Evolutionary conservation across 2,888 invertebrate species (phyloP), one percentile per base, ranked within the genome.

Genomic region (Pristionchus maxplancki): DNA sequence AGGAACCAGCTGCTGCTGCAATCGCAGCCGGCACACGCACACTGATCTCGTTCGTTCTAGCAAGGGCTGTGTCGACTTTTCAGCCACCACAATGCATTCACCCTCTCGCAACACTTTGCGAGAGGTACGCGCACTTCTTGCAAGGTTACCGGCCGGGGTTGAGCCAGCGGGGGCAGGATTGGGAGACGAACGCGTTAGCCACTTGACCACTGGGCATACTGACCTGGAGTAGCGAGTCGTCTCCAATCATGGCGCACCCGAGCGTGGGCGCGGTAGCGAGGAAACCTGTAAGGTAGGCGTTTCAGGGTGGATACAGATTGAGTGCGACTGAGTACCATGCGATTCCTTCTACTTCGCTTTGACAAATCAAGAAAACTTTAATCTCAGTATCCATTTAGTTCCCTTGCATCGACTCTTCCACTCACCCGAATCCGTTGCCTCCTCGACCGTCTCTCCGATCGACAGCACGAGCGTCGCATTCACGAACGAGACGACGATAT

Each of bases 401-500:
- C n/a, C 58, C 5, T n/a, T 13, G 5, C 20, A n/a, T n/a, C n/a
- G n/a, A n/a, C n/a, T n/a, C n/a, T n/a, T n/a, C 20, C 28, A 99
- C 99, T 78, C 44, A 78, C 78, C 78, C 90, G 99, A 99, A 95
- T 99, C 99, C 0, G 99, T 98, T 40, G 99, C 99, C 97, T 99
- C 99, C 95, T 99, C 99, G n/a, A 99, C 99, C 24, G 99, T 99
- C 95, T 99, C 99, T 92, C 99, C 99, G 95, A 99, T 99, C 93
- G 98, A 98, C 94, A 99, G 96, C 91, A 99, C 99, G 94, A 99
- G 96, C 28, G 99, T 99, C 93, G 99, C 99, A 95, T 97, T 97
- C 91, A 98, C 97, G 97, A 99, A 99, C 86, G 99, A 99, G 94
- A 99, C 99, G 95, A 99, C 98, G 96, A 99, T 99, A 96, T 99